These are phyloP conservation scores for Tinea semifulvella DNA, from an alignment of 2,888 invertebrate genomes.

Conservation along the genomic window DNA sequence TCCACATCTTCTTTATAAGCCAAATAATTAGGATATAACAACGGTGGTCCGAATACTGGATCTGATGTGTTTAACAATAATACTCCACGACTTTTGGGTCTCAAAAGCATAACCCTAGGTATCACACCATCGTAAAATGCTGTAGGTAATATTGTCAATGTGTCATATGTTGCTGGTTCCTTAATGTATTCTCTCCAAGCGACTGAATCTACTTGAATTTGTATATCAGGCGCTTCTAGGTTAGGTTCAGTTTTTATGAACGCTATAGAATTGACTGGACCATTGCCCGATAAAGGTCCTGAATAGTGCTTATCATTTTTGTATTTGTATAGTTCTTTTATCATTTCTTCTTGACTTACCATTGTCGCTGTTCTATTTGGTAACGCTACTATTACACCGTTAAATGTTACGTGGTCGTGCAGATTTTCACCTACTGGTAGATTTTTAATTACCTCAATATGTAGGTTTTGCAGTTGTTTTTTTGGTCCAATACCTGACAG, in stretches of 20 bases:
- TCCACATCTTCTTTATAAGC: slow-evolving; percentile 66
- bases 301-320: slow-evolving; percentile 33
- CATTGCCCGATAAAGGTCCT: slow-evolving; percentile 63
- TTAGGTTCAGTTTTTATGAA: slow-evolving; percentile 62
- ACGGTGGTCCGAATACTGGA: slow-evolving; percentile 72
- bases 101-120: slow-evolving; percentile 64
- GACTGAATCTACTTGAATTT: slow-evolving; percentile 63
- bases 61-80: slow-evolving; percentile 69
- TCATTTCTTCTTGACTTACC: slow-evolving; percentile 37
- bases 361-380: slow-evolving; percentile 55
- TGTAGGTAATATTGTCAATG: slow-evolving; percentile 51
- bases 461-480: slow-evolving; percentile 34
- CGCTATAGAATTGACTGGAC: slow-evolving; percentile 60
- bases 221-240: slow-evolving; percentile 68
- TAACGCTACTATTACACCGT: slow-evolving; percentile 56
- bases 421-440: slow-evolving; percentile 71
- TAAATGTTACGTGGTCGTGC: slow-evolving; percentile 67
- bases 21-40: slow-evolving; percentile 74
- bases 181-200: slow-evolving; percentile 57
- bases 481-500: slow-evolving; percentile 63
- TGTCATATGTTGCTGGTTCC: slow-evolving; percentile 58
- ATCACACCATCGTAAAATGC: slow-evolving; percentile 68
- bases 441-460: slow-evolving; percentile 56
- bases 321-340: slow-evolving; percentile 44
- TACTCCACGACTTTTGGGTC: slow-evolving; percentile 69